Conservation (phyloP, 1,140 invertebrate genomes). For the Chionoecetes opilio region DNA sequence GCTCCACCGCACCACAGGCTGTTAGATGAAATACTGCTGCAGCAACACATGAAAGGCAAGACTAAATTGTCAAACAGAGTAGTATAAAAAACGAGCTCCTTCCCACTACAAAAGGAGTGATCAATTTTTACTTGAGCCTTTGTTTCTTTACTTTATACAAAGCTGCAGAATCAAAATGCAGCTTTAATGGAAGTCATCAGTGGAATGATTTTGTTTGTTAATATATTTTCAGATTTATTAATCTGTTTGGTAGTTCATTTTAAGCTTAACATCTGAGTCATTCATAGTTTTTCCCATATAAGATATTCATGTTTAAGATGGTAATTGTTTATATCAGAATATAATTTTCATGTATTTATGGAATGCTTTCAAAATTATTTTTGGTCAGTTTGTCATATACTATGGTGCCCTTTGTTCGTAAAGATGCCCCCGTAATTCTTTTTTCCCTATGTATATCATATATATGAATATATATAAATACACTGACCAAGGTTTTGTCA, state of each 20-base stretch:
- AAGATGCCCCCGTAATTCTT: neutral
- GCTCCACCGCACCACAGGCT: conserved; percentile 10
- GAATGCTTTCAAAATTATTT: neutral
- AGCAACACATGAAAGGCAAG: conserved; percentile 30
- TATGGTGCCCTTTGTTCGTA: neutral
- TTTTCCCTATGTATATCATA: conserved; percentile 11
- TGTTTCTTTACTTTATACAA: neutral
- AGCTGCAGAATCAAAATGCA: conserved; percentile 39
- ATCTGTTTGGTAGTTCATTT: neutral
- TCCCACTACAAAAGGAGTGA: neutral
- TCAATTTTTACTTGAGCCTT: neutral
- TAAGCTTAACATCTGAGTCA: conserved; percentile 29
- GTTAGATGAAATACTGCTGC: neutral
- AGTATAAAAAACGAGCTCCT: neutral
- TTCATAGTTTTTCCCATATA: conserved; percentile 11
- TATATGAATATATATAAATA: conserved; percentile 11
- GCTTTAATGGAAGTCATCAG: neutral
- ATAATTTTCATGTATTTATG: neutral
- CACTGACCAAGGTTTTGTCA: conserved; percentile 8
- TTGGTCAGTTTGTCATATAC: neutral
- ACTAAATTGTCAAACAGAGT: neutral
- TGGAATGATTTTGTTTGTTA: conserved; percentile 53
- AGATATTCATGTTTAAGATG: neutral
- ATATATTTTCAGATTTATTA: conserved; percentile 31
- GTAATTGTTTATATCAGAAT: neutral